phyloP scores from a whole-genome alignment of 64 coral and sea anemone genomes.

The Pocillopora damicornis region DNA sequence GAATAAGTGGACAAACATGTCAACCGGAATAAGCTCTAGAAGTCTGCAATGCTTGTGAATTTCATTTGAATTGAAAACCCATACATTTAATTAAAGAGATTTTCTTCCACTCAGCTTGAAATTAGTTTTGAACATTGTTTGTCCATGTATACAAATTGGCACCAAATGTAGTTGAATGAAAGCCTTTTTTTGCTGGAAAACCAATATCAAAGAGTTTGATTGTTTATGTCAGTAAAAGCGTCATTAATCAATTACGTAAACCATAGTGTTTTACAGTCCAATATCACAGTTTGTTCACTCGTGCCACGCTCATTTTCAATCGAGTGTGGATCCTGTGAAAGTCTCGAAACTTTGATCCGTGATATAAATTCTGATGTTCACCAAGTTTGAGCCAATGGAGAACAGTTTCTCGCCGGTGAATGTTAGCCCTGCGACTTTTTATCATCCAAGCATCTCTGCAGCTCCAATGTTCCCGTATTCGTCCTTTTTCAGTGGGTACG shows the following conservation, averaged over 20 bases:
- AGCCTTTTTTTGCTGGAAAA: background rate
- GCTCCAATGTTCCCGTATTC: background rate
- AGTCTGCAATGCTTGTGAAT: background rate
- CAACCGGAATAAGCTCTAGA: background rate
- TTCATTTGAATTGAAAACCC: background rate
- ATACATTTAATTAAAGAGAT: background rate
- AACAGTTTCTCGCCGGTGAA: background rate
- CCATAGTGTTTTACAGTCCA: background rate
- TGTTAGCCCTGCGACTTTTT: background rate
- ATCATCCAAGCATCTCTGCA: background rate
- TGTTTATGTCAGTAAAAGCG: constrained; percentile 9
- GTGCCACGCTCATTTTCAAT: constrained; percentile 7
- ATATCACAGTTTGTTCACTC: constrained; percentile 32
- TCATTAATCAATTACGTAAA: constrained; percentile 14
- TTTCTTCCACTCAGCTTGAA: background rate
- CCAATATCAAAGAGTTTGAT: constrained; percentile 14
- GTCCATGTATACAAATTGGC: background rate
- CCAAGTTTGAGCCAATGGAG: background rate
- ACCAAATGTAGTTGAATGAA: background rate
- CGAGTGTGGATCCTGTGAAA: background rate
- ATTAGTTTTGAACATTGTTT: background rate
- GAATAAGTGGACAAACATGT: background rate
- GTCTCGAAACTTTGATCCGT: background rate
- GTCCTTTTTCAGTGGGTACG: background rate
- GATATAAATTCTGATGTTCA: background rate